Evolutionary conservation across 2,113 vertebrate species (phyloP).

Genomic region (Colinus virginianus): DNA sequence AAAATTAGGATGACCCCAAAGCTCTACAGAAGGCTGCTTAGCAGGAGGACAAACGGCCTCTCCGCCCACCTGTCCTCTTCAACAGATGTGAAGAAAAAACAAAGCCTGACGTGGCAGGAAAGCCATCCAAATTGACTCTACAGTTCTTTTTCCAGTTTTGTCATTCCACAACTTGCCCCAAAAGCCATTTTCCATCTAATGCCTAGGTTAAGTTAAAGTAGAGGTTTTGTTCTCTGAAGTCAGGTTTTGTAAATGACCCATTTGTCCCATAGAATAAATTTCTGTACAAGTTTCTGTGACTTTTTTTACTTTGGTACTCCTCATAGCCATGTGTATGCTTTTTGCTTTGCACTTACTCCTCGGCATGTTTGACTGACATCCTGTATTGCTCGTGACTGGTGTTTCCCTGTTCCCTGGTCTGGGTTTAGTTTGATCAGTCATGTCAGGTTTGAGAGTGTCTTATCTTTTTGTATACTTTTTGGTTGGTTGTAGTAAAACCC

Average conservation of each 20-base stretch:
- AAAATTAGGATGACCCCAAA: not conserved
- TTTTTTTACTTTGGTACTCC: not conserved
- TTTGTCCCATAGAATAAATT: not conserved
- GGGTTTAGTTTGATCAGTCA: not conserved
- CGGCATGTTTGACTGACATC: not conserved
- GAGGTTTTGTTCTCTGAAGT: not conserved
- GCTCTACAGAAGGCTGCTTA: not conserved
- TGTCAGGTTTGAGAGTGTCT: not conserved
- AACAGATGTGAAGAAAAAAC: not conserved
- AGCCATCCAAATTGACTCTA: conserved; percentile 22
- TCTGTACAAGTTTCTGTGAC: not conserved
- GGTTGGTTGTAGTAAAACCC: not conserved
- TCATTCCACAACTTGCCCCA: conserved; percentile 30
- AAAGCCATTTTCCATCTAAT: conserved; percentile 23
- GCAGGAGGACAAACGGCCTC: not conserved
- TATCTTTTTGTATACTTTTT: not conserved
- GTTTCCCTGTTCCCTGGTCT: not conserved
- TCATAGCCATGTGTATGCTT: not conserved
- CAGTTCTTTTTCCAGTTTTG: conserved; percentile 48
- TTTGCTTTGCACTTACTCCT: not conserved
- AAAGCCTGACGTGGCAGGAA: not conserved
- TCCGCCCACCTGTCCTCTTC: not conserved
- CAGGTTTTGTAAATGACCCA: not conserved
- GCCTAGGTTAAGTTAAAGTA: conserved; percentile 6
- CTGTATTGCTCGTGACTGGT: not conserved